Conservation (phyloP, 2,888 invertebrate species). For the Heterodera filipjevi region DNA sequence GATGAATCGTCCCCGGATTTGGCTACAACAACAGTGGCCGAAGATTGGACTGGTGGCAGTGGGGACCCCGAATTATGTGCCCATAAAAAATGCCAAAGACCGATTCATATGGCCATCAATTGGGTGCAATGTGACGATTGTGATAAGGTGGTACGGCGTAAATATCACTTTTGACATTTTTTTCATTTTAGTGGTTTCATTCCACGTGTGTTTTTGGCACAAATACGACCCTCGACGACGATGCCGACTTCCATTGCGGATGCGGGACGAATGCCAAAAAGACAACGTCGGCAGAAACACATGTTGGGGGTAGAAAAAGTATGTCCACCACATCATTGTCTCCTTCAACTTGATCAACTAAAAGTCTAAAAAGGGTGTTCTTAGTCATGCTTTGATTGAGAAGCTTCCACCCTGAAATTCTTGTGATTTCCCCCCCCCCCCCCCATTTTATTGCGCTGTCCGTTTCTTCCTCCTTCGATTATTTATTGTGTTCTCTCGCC, state of each 20-base stretch:
- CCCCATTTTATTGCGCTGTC: background rate
- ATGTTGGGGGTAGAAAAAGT: background rate
- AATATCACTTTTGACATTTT: too few relatives aligned
- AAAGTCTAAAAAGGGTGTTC: too few relatives aligned
- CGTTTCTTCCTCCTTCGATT: background rate
- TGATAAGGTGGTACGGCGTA: slow-evolving; percentile 35
- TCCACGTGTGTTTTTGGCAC: slow-evolving; percentile 54
- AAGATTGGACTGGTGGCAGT: slow-evolving; percentile 27
- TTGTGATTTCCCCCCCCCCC: background rate
- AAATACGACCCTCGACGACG: slow-evolving; percentile 4
- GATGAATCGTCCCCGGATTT: slow-evolving; percentile 9
- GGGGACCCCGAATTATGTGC: slow-evolving; percentile 38
- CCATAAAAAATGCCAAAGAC: slow-evolving; percentile 35
- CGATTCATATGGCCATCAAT: slow-evolving; percentile 37
- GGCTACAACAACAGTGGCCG: slow-evolving; percentile 8
- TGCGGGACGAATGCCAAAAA: background rate
- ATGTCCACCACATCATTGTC: background rate
- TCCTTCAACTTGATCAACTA: background rate
- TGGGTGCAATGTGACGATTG: slow-evolving; percentile 48
- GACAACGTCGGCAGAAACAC: background rate
- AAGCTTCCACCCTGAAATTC: background rate
- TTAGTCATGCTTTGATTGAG: too few relatives aligned
- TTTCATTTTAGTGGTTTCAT: slow-evolving; percentile 63
- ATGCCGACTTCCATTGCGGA: slow-evolving; percentile 30
- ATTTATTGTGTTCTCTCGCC: background rate